A percentile compares a stretch with the other conserved stretches of the same genome.
phyloP scores from a whole-genome alignment of 2,888 invertebrate species.

The Leucoma salicis region DNA sequence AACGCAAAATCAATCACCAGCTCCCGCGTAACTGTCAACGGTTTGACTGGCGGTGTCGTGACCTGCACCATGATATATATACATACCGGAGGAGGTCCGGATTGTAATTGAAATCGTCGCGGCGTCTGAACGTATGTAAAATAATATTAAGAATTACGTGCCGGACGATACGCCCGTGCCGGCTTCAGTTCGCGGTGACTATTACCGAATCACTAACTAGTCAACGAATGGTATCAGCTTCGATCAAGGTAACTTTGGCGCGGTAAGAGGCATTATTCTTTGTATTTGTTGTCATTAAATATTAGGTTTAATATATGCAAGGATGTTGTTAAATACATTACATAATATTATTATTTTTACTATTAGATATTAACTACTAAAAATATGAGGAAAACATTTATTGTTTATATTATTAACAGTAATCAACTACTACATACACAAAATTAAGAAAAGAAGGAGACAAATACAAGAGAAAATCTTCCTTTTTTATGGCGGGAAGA shows the following conservation, averaged over 20 bases:
- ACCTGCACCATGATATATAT: conserved; percentile 61
- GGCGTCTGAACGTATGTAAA: conserved; percentile 40
- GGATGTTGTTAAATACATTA: too few relatives aligned
- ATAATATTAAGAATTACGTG: conserved; percentile 52
- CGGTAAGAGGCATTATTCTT: conserved; percentile 23
- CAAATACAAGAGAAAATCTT: too few relatives aligned
- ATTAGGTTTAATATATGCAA: too few relatives aligned
- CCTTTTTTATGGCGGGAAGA: too few relatives aligned
- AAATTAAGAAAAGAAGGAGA: too few relatives aligned
- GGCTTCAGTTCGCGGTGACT: conserved; percentile 21
- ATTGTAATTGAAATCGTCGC: conserved; percentile 43
- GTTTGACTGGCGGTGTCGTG: conserved; percentile 42
- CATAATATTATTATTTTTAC: too few relatives aligned
- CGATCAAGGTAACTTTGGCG: conserved; percentile 40
- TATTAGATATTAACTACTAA: too few relatives aligned
- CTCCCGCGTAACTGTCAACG: conserved; percentile 31
- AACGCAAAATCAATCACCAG: conserved; percentile 18
- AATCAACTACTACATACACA: too few relatives aligned
- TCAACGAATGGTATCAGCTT: conserved; percentile 41
- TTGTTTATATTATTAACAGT: too few relatives aligned
- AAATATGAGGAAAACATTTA: too few relatives aligned
- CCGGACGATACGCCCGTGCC: conserved; percentile 40
- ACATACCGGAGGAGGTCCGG: conserved; percentile 51
- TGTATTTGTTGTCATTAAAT: neutral
- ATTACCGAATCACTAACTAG: conserved; percentile 20